A percentile compares a stretch with the other conserved stretches of the same genome.
phyloP scores from a whole-genome alignment of 2,888 invertebrate species.

The Trileptium ribeirensis region DNA sequence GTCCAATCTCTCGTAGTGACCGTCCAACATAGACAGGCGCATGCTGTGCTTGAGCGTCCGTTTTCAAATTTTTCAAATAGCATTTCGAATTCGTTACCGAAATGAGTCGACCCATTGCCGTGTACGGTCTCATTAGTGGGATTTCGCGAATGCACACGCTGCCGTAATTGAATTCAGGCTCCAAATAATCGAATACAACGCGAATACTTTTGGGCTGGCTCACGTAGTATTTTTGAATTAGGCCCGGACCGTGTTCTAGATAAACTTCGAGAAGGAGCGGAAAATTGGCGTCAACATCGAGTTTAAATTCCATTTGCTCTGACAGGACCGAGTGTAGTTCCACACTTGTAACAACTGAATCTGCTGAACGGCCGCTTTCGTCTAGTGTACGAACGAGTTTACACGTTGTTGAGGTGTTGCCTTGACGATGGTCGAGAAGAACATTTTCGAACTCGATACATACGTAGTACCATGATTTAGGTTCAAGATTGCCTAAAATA shows the following conservation, averaged over 20 bases:
- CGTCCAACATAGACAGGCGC: too few relatives aligned
- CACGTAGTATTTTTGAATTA: constrained; percentile 39
- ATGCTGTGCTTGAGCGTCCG: too few relatives aligned
- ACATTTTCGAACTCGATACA: constrained; percentile 46
- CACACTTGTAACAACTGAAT: constrained; percentile 37
- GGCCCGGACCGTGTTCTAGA: constrained; percentile 35
- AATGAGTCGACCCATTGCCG: constrained; percentile 40
- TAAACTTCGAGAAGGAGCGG: constrained; percentile 39
- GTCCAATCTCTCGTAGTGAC: too few relatives aligned
- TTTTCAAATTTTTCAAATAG: too few relatives aligned
- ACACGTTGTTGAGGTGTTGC: constrained; percentile 42
- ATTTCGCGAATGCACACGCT: constrained; percentile 41
- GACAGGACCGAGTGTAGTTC: neutral
- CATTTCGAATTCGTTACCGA: neutral
- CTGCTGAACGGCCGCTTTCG: constrained; percentile 37
- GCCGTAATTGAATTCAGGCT: constrained; percentile 41
- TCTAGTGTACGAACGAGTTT: constrained; percentile 41
- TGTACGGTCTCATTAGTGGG: constrained; percentile 39
- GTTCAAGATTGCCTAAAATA: neutral
- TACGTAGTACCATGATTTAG: constrained; percentile 41
- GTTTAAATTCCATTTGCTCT: neutral
- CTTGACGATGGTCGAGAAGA: constrained; percentile 40
- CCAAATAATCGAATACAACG: constrained; percentile 37
- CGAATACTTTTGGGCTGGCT: constrained; percentile 31
- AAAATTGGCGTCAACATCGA: constrained; percentile 32